phyloP scores from a whole-genome alignment of 2,888 invertebrate genomes.

The Sipha maydis region DNA sequence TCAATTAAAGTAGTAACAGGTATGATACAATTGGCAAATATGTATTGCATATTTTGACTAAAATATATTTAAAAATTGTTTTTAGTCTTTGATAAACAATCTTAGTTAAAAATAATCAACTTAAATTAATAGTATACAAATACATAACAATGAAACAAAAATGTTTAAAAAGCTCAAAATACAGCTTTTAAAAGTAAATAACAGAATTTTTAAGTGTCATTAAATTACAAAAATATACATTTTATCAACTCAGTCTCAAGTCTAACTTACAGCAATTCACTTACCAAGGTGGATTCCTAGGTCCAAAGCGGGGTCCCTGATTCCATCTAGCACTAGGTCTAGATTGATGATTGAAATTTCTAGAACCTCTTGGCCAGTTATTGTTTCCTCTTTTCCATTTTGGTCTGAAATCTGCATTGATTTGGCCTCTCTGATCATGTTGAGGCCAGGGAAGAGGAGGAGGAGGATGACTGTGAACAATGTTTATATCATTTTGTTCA shows the following conservation, averaged over 20 bases:
- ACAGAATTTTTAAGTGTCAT: constrained; percentile 31
- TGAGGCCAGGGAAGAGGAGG: constrained; percentile 30
- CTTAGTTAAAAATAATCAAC: constrained; percentile 33
- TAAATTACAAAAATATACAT: constrained; percentile 53
- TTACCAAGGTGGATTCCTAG: constrained; percentile 58
- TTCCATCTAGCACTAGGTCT: constrained; percentile 47
- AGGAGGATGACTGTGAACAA: constrained; percentile 22
- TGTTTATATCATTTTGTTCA: constrained; percentile 30
- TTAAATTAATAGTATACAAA: constrained; percentile 44
- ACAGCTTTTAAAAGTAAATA: constrained; percentile 20
- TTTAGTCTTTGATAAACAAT: constrained; percentile 3
- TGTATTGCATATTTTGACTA: background rate
- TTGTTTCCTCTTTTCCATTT: constrained; percentile 43
- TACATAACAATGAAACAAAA: constrained; percentile 44
- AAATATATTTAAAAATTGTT: background rate
- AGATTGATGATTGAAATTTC: constrained; percentile 37
- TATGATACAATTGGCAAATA: constrained; percentile 27
- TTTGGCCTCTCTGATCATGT: constrained; percentile 16
- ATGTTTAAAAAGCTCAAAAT: constrained; percentile 27
- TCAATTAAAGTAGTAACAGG: background rate
- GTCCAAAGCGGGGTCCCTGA: constrained; percentile 46
- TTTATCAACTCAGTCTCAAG: constrained; percentile 46
- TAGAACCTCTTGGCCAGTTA: constrained; percentile 51
- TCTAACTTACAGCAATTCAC: constrained; percentile 48
- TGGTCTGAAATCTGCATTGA: constrained; percentile 34